Conservation (phyloP, 2,113 vertebrate species). For the Colistium nudipinnis region DNA sequence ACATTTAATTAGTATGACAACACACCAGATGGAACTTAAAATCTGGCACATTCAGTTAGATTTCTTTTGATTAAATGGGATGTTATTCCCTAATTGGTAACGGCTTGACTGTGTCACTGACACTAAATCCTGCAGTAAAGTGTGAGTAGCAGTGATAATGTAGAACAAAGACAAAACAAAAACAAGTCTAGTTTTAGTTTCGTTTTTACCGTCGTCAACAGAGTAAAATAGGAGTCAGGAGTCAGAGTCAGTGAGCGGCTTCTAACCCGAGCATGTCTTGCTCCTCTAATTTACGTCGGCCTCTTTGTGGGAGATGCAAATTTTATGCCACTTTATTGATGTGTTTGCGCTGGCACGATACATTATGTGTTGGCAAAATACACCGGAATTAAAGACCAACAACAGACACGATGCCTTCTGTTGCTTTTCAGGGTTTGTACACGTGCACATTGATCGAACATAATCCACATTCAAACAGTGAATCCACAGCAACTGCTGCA, state of each 20-base stretch:
- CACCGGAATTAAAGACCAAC: constrained; percentile 30
- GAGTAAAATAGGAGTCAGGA: background rate
- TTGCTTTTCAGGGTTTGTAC: constrained; percentile 1
- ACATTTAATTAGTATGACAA: background rate
- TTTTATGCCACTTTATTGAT: constrained; percentile 26
- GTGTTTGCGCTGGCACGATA: constrained; percentile 1
- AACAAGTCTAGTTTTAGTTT: background rate
- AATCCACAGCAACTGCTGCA: background rate
- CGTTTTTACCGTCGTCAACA: background rate
- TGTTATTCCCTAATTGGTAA: constrained; percentile 13
- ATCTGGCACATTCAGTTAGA: background rate
- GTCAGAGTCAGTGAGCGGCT: background rate
- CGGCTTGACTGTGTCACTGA: background rate
- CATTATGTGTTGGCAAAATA: constrained; percentile 6
- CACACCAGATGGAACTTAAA: background rate
- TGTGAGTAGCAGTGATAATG: background rate
- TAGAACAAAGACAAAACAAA: background rate
- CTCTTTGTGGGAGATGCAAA: constrained; percentile 3
- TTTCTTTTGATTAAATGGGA: background rate
- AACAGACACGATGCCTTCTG: constrained; percentile 29
- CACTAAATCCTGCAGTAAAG: background rate
- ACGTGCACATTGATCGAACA: constrained; percentile 6
- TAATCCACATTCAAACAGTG: constrained; percentile 15
- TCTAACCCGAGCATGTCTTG: background rate
- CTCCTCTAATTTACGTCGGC: constrained; percentile 1